A percentile compares a stretch with the other conserved stretches of the same genome.
phyloP scores from a whole-genome alignment of 2,888 invertebrate species.

The Aleiodes leptofemur region DNA sequence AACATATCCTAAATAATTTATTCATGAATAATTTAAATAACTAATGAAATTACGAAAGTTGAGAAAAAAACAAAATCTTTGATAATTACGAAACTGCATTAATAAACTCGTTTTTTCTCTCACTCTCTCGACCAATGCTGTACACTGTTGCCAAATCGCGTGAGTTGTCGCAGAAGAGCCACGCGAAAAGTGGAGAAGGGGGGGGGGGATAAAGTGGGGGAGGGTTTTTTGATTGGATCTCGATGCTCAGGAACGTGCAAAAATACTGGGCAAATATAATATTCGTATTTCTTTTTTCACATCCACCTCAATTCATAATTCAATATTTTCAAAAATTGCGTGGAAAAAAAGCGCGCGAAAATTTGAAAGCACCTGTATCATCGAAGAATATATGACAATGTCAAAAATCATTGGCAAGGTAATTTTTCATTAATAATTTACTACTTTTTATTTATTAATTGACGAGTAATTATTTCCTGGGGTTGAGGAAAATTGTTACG shows the following conservation, averaged over 20 bases:
- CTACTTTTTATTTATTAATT: neutral
- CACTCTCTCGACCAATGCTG: slow-evolving; percentile 33
- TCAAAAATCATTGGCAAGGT: neutral
- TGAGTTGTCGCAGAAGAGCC: slow-evolving; percentile 6
- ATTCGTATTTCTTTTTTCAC: slow-evolving; percentile 22
- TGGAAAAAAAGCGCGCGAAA: too few species aligned
- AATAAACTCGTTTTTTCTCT: slow-evolving; percentile 45
- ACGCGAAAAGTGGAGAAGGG: neutral
- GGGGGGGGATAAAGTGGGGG: neutral
- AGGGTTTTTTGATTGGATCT: slow-evolving; percentile 29
- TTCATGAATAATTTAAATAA: slow-evolving; percentile 1
- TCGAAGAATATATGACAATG: neutral
- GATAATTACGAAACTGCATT: slow-evolving; percentile 49
- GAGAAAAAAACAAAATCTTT: neutral
- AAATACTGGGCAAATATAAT: slow-evolving; percentile 28
- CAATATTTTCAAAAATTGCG: neutral
- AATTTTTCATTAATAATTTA: neutral
- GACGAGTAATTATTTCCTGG: slow-evolving; percentile 12
- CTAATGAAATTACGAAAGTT: slow-evolving; percentile 31
- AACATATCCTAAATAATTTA: slow-evolving; percentile 12
- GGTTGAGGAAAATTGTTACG: slow-evolving; percentile 3
- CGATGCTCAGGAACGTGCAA: slow-evolving; percentile 42
- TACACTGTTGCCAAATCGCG: slow-evolving; percentile 51
- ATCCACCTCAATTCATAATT: neutral
- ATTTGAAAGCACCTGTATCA: too few species aligned